Conservation (phyloP, 1,140 invertebrate genomes). For the Metopolophium dirhodum region DNA sequence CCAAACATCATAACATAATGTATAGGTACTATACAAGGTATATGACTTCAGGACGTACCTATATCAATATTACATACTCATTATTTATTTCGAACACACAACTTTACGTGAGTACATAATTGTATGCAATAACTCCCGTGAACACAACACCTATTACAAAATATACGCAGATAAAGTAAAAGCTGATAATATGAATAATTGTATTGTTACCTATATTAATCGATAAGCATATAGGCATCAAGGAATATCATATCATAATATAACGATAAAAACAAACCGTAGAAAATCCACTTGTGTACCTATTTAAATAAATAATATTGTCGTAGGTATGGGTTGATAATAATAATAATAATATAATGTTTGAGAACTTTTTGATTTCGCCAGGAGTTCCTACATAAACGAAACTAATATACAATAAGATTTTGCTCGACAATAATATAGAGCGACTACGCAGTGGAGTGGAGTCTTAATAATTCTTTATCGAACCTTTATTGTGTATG, state of each 20-base stretch:
- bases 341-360: neutral
- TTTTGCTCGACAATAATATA: too few species aligned
- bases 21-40: neutral
- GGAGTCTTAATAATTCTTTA: neutral
- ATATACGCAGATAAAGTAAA: neutral
- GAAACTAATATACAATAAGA: too few species aligned
- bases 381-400: neutral
- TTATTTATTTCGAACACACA: neutral
- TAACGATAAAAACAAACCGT: neutral
- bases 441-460: neutral
- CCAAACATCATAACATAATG: neutral
- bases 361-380: neutral
- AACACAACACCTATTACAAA: neutral
- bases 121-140: neutral
- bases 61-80: neutral
- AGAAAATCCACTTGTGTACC: neutral
- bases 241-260: neutral
- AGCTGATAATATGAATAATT: neutral
- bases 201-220: too few species aligned
- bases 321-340: neutral
- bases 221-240: neutral
- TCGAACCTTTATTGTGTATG: neutral
- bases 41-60: neutral
- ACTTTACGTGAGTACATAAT: neutral
- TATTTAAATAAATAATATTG: too few species aligned